Conservation (phyloP, 2,797 vertebrate species). For the Mormyrops boulengeri region DNA sequence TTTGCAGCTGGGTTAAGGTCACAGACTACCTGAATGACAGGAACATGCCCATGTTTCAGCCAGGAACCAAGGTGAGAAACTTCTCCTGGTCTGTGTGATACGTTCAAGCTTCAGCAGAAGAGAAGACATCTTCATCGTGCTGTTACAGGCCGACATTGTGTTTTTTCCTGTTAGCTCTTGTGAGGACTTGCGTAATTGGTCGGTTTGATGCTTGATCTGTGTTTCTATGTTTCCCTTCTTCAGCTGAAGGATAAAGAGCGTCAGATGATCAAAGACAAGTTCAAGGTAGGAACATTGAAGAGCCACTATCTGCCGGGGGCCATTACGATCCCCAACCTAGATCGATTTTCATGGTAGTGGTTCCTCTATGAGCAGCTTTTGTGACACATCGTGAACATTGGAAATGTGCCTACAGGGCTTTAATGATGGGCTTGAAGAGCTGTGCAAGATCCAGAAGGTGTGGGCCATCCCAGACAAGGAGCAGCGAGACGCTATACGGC, state of each 20-base stretch:
- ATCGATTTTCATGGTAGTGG: background rate
- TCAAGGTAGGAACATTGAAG: constrained; percentile 69
- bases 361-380: background rate
- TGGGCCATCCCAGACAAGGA: constrained; percentile 96
- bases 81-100: background rate
- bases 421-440: constrained; percentile 88
- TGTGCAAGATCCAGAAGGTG: constrained; percentile 94
- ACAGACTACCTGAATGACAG: constrained; percentile 77
- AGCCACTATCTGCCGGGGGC: background rate
- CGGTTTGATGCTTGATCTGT: background rate
- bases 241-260: constrained; percentile 96
- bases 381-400: background rate
- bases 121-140: background rate
- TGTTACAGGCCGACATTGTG: background rate
- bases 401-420: constrained; percentile 71
- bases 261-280: constrained; percentile 96
- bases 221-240: constrained; percentile 3
- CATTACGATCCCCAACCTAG: background rate
- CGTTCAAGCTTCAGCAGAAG: background rate
- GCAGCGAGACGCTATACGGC: constrained; percentile 83
- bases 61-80: constrained; percentile 78
- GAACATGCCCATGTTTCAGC: constrained; percentile 79
- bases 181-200: background rate
- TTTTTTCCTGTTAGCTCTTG: background rate
- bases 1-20: constrained; percentile 83